These are phyloP conservation scores for Latrodectus hesperus DNA, from an alignment of 2,888 invertebrate genomes.

Conservation along the genomic window DNA sequence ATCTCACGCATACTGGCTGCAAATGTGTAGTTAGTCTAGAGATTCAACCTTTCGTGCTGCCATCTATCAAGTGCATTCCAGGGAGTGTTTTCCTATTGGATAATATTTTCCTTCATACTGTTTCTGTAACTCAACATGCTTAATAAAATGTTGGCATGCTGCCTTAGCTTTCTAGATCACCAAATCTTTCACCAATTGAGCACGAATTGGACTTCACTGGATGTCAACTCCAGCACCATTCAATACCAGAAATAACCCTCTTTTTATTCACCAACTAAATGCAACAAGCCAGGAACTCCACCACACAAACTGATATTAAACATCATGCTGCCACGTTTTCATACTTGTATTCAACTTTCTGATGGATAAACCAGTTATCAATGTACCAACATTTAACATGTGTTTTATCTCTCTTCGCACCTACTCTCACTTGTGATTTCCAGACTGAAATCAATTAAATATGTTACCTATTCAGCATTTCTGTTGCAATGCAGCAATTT, in stretches of 20 bases:
- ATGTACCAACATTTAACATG: background rate
- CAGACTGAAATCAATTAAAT: background rate
- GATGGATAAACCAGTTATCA: background rate
- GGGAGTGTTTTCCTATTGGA: background rate
- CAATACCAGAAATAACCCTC: background rate
- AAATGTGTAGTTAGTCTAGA: background rate
- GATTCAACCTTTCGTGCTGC: background rate
- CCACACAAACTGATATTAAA: background rate
- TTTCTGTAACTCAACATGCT: constrained; percentile 1
- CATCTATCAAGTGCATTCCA: background rate
- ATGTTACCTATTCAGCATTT: background rate
- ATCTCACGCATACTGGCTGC: background rate
- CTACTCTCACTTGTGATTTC: too few relatives aligned
- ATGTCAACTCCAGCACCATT: constrained; percentile 5
- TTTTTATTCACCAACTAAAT: background rate
- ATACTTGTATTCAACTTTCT: background rate
- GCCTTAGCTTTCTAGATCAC: constrained; percentile 4
- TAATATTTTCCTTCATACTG: background rate
- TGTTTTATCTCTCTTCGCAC: too few relatives aligned
- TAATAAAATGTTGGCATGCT: background rate
- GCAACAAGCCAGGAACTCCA: background rate
- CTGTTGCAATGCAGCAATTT: background rate
- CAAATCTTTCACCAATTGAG: constrained; percentile 4
- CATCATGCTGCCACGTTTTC: background rate
- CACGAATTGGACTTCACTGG: constrained; percentile 1